Evolutionary conservation across 2,797 vertebrate species (phyloP), one percentile per base, ranked within the genome.

Genomic region (Artibeus lituratus): DNA sequence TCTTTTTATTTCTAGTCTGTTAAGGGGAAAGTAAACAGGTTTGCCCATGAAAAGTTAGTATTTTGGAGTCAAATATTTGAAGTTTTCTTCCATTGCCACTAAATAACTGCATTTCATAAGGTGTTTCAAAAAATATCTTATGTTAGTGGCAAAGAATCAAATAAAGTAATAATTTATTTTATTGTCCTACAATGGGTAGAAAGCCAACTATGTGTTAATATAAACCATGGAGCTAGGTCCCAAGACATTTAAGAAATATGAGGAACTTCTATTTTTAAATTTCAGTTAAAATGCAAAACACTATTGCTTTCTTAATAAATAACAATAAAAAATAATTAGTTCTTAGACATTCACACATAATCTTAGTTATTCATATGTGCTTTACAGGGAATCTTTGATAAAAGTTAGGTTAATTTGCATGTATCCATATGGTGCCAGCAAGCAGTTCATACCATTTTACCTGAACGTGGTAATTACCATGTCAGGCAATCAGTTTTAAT

Each of bases 21-120:
- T 96, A 95, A 86, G 91, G 29, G 74, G 86, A 96, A 98, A 78
- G 49, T 57, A 97, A 97, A 96, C 94, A 97, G 91, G 97, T 97
- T 97, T 97, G 77, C 84, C 90, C 93, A 87, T 97, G 87, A 97
- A 97, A 98, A 97, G 73, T 92, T 97, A 97, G 94, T 97, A 96
- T 87, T 96, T 96, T 97, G 84, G 80, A 97, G 82, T 96, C 89
- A 92, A 92, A 78, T 92, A 84, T 95, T 94, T 95, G 95, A 83
- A 98, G 92, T 51, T 96, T 97, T 97, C 72, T 67, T 93, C 89
- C 81, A 3, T 98, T 98, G 81, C 74, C 95, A 95, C 87, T 87
- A 86, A 92, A 72, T 97, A 91, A 96, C 84, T 92, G 87, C 53
- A 90, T 95, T 96, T 97, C 73, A 96, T 93, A 97, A 96, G 32